These are phyloP conservation scores for Papilio aristodemus DNA, from an alignment of 1,140 invertebrate genomes.

Conservation along the genomic window DNA sequence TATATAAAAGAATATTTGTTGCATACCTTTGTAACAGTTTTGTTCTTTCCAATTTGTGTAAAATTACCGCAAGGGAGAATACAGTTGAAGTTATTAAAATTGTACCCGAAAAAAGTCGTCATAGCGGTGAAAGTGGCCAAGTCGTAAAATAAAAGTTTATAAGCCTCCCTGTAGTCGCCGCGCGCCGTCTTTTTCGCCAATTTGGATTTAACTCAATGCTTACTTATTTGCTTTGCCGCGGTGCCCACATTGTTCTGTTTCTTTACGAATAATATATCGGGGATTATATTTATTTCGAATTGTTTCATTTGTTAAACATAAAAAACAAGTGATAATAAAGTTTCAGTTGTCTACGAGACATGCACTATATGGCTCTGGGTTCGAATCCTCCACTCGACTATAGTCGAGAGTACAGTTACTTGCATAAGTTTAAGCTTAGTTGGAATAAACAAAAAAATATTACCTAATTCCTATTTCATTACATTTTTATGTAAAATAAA, in stretches of 20 bases:
- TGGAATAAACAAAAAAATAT: no score
- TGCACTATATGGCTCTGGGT: no score
- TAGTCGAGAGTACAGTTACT: no score
- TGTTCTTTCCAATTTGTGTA: conserved; percentile 26
- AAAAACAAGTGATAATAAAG: no score
- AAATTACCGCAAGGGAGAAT: conserved; percentile 19
- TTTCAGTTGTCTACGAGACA: no score
- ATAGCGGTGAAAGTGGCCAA: conserved; percentile 44
- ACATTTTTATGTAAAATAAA: no score
- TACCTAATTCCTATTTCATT: no score
- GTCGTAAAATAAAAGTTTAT: conserved; percentile 52
- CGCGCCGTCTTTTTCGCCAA: conserved; percentile 34
- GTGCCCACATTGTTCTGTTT: conserved; percentile 13
- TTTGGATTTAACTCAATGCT: conserved; percentile 30
- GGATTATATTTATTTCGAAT: neutral
- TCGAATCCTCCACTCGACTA: no score
- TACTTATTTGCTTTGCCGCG: conserved; percentile 20
- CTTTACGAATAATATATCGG: neutral
- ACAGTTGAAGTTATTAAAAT: conserved; percentile 27
- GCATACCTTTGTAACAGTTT: neutral
- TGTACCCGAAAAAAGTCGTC: conserved; percentile 35
- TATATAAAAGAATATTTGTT: neutral
- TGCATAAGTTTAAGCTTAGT: no score
- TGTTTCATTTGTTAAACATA: no score
- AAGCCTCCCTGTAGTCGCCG: conserved; percentile 42